Base-by-base conservation (phyloP, 64 coral and sea anemone genomes). In the Platygyra sinensis region DNA sequence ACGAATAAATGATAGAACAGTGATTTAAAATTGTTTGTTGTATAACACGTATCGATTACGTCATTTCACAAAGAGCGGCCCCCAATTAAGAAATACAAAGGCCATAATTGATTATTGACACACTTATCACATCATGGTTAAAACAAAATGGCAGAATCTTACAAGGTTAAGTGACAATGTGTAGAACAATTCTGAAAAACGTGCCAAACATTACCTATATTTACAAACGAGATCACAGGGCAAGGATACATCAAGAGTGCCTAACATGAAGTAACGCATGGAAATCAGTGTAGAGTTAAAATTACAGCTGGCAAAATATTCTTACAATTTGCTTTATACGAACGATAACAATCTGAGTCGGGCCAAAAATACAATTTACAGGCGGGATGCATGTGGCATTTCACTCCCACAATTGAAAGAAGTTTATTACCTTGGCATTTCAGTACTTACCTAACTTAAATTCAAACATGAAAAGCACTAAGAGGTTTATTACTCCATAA, bases 271-370 rank as follows among this genome's bases (percentile, higher is more conserved):
- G 38, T 82, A 24, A 9, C 10, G 15, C 81, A 71, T 14, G 19
- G 10, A 20, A 71, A 85, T 51, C 81, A 71, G 29, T 51, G 13
- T 72, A 15, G n/a, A 49, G 32, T 38, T 49, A 50, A 69, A 69
- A 65, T 71, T 52, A 81, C 27, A 33, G 54, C 55, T 30, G n/a
- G 10, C 55, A 81, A 81, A 22, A 20, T 81, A 83, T 28, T 71
- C 62, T 85, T 69, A 71, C 63, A 69, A 85, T 63, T 85, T 69
- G 31, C 49, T 64, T 83, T 65, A 69, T 28, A 83, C 78, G 81
- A 50, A 85, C 39, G 81, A n/a, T 51, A 22, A 71, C 62, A 28
- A 85, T n/a, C 28, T 71, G 8, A 46, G 81, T 36, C 42, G 62
- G 11, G 62, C 32, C 36, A 85, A 85, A 85, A 85, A 85, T 85